A percentile compares a stretch with the other conserved stretches of the same genome.
Evolutionary conservation across 1,140 invertebrate species (phyloP).

Genomic region (Chlorops oryzae): DNA sequence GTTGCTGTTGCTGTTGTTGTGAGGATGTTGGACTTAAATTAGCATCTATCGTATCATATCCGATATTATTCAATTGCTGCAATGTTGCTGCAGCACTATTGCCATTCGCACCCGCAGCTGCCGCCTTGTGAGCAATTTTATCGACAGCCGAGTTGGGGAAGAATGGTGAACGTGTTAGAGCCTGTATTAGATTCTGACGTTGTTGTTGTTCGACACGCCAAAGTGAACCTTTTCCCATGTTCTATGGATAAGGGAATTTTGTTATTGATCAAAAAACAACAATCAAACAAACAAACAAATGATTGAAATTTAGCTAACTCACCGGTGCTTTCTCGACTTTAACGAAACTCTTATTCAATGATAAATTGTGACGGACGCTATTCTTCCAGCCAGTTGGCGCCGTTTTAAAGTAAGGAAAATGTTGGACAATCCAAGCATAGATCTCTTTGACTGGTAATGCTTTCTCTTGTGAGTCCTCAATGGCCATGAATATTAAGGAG

Average conservation of each 20-base stretch:
- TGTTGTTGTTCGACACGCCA: constrained; percentile 92
- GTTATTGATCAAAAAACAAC: no score
- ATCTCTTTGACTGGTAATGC: constrained; percentile 93
- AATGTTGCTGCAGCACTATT: neutral
- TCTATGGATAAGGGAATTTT: constrained; percentile 52
- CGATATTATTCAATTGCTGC: neutral
- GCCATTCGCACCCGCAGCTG: constrained; percentile 2
- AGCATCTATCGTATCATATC: constrained; percentile 14
- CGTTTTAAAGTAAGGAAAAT: constrained; percentile 95
- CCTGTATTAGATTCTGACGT: constrained; percentile 77
- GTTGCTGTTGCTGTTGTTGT: neutral
- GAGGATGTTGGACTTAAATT: neutral
- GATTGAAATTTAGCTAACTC: constrained; percentile 44
- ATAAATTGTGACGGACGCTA: constrained; percentile 91
- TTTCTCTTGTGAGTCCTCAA: constrained; percentile 83
- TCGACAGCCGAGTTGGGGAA: constrained; percentile 58
- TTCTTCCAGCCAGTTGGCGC: constrained; percentile 98
- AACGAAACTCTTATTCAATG: constrained; percentile 93
- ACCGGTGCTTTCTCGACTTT: constrained; percentile 89
- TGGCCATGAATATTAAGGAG: constrained; percentile 95
- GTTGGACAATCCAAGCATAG: constrained; percentile 94
- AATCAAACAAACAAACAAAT: neutral
- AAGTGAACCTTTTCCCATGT: constrained; percentile 87
- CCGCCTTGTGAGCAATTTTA: constrained; percentile 38
- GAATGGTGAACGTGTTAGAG: constrained; percentile 74